Evolutionary conservation across 2,113 vertebrate species (phyloP).

Genomic region (Sisor rabdophorus): DNA sequence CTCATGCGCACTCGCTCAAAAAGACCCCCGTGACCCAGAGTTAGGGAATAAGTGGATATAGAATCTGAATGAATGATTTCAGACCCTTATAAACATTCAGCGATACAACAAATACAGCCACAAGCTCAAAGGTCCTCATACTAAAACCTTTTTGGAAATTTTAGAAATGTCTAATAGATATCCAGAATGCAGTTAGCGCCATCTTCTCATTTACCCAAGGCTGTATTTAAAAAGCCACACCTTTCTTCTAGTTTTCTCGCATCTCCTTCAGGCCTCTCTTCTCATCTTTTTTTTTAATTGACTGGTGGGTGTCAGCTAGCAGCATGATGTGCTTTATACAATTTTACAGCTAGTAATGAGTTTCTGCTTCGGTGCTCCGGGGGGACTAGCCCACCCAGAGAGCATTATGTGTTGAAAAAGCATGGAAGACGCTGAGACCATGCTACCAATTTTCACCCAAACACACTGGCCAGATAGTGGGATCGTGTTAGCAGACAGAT

Average conservation of each 20-base stretch:
- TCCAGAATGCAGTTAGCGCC: not conserved
- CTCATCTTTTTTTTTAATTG: slow-evolving; percentile 42
- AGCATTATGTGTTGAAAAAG: slow-evolving; percentile 23
- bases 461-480: slow-evolving; percentile 15
- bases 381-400: slow-evolving; percentile 16
- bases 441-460: slow-evolving; percentile 28
- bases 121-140: not conserved
- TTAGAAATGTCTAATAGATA: not conserved
- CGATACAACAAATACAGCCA: not conserved
- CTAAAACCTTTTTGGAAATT: not conserved
- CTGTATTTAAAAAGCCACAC: not conserved
- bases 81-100: not conserved
- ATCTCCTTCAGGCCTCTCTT: slow-evolving; percentile 21
- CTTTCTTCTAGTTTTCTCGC: not conserved
- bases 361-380: slow-evolving; percentile 32
- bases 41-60: too few relatives aligned
- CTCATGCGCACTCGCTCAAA: too few relatives aligned
- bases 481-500: not conserved
- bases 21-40: too few relatives aligned
- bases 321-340: slow-evolving; percentile 49
- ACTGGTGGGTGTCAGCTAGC: slow-evolving; percentile 27
- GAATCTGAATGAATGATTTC: too few relatives aligned
- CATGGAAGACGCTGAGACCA: slow-evolving; percentile 29
- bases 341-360: slow-evolving; percentile 51
- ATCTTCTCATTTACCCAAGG: not conserved